Percentiles rank a stretch among this genome's conserved stretches.
Evolutionary conservation across 1,140 invertebrate species (phyloP).

Genomic region (Mercenaria mercenaria): DNA sequence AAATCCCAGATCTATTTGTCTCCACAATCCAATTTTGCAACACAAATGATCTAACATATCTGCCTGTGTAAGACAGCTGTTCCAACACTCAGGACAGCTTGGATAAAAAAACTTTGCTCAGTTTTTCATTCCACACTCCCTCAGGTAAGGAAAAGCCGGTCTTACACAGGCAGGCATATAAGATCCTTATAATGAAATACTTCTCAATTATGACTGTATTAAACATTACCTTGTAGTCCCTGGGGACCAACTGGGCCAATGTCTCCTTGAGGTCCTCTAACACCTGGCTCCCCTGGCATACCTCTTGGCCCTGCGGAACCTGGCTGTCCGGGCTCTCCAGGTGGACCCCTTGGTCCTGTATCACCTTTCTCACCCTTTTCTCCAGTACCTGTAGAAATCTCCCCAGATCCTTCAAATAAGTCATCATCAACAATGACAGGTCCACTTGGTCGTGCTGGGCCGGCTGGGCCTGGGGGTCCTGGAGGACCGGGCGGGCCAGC

Average conservation of each 20-base stretch:
- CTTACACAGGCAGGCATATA: too few species aligned
- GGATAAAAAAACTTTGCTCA: too few species aligned
- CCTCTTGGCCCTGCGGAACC: constrained; percentile 22
- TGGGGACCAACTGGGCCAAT: constrained; percentile 6
- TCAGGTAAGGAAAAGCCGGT: too few species aligned
- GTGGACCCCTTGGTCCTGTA: not conserved
- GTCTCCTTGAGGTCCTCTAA: constrained; percentile 32
- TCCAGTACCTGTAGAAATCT: not conserved
- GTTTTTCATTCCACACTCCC: too few species aligned
- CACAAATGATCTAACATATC: too few species aligned
- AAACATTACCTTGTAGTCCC: constrained; percentile 42
- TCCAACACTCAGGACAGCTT: too few species aligned
- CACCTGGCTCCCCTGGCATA: constrained; percentile 16
- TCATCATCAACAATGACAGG: constrained; percentile 23
- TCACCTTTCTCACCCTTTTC: constrained; percentile 36
- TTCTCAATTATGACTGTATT: too few species aligned
- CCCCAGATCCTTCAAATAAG: constrained; percentile 35
- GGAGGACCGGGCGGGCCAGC: constrained; percentile 46
- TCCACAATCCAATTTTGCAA: too few species aligned
- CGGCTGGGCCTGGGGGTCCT: constrained; percentile 24
- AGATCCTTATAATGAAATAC: too few species aligned
- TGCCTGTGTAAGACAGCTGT: too few species aligned
- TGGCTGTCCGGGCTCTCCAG: not conserved
- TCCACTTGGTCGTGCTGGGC: not conserved
- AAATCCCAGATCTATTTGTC: too few species aligned